Evolutionary conservation across 2,888 invertebrate species (phyloP).

Genomic region (Malacosoma neustria): DNA sequence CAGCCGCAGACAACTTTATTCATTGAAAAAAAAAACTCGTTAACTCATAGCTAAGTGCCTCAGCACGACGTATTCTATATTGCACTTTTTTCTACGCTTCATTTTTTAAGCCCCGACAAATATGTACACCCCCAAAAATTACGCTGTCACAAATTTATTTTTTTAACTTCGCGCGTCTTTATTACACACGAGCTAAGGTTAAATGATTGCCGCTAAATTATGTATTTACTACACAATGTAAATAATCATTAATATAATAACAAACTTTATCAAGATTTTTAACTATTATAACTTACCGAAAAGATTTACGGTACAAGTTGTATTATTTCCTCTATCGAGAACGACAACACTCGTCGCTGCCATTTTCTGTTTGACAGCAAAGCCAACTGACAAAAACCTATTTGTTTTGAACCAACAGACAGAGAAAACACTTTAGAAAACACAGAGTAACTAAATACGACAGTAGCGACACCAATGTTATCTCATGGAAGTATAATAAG

Average conservation of each 20-base stretch:
- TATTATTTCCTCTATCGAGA: constrained; percentile 95
- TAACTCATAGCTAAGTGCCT: constrained; percentile 37
- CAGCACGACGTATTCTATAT: constrained; percentile 6
- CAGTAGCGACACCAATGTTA: constrained; percentile 1
- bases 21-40: constrained; percentile 57
- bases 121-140: neutral
- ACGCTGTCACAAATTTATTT: constrained; percentile 11
- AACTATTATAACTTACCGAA: constrained; percentile 82
- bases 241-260: constrained; percentile 2
- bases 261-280: constrained; percentile 11
- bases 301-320: constrained; percentile 96
- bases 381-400: constrained; percentile 51
- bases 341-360: constrained; percentile 96
- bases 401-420: constrained; percentile 8
- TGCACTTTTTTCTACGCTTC: constrained; percentile 6
- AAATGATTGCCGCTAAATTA: constrained; percentile 21
- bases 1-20: constrained; percentile 62
- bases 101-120: neutral
- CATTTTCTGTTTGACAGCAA: constrained; percentile 76
- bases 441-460: constrained; percentile 7
- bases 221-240: neutral
- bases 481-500: too few relatives aligned
- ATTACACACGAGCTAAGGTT: constrained; percentile 46
- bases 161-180: constrained; percentile 62
- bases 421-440: too few relatives aligned